These are phyloP conservation scores for Geotrupes spiniger DNA, from an alignment of 2,888 invertebrate species.

Conservation along the genomic window DNA sequence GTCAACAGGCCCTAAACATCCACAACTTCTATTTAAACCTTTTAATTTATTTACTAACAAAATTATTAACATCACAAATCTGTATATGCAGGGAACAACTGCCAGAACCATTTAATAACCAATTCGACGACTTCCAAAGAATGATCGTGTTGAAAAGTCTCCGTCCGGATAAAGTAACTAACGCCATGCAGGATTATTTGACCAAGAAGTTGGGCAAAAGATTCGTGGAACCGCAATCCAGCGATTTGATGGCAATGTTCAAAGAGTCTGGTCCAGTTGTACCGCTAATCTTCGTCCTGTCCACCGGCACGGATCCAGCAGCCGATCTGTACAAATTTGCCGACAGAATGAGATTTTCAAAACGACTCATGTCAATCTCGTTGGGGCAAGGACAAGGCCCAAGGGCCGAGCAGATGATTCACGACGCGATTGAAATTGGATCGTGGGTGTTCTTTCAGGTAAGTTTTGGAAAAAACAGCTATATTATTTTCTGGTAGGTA, in stretches of 20 bases:
- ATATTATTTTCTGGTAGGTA: too few species aligned
- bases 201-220: constrained; percentile 67
- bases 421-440: constrained; percentile 69
- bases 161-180: constrained; percentile 80
- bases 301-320: constrained; percentile 89
- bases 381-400: constrained; percentile 89
- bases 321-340: constrained; percentile 79
- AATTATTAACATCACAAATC: neutral
- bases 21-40: too few species aligned
- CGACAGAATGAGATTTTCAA: constrained; percentile 72
- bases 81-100: constrained; percentile 56
- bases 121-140: constrained; percentile 70
- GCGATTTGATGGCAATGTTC: constrained; percentile 77
- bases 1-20: too few species aligned
- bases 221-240: constrained; percentile 84
- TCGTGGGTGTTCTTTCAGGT: constrained; percentile 88
- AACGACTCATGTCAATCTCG: constrained; percentile 78
- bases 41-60: too few species aligned
- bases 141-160: constrained; percentile 75
- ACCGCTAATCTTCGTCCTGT: constrained; percentile 85
- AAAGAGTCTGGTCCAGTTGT: constrained; percentile 74
- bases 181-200: constrained; percentile 75
- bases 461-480: constrained; percentile 12
- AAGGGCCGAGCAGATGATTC: constrained; percentile 74
- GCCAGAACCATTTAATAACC: constrained; percentile 64